phyloP scores from a whole-genome alignment of 2,888 invertebrate species.

The Drosophila diplacantha region DNA sequence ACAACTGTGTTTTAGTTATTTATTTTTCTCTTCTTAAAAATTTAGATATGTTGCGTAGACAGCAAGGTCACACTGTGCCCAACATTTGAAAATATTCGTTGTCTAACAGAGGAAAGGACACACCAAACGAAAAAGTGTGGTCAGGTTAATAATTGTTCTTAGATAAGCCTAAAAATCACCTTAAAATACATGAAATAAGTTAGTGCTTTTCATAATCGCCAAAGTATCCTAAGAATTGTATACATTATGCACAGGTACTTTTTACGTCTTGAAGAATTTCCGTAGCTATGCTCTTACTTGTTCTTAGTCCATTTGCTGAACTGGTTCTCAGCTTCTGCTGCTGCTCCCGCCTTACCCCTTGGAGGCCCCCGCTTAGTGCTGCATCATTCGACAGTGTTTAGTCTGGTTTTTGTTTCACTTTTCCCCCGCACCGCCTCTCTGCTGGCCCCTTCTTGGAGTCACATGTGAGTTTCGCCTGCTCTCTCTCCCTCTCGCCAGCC shows the following conservation, averaged over 20 bases:
- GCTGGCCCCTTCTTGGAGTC: constrained; percentile 23
- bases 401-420: constrained; percentile 73
- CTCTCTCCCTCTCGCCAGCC: constrained; percentile 2
- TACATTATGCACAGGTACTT: neutral
- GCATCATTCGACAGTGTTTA: constrained; percentile 60
- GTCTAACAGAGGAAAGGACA: neutral
- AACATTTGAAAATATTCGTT: neutral
- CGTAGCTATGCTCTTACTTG: constrained; percentile 17
- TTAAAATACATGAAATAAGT: neutral
- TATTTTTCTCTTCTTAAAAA: neutral
- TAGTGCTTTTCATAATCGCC: neutral
- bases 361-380: constrained; percentile 23
- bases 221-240: neutral
- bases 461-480: constrained; percentile 28
- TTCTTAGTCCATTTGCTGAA: constrained; percentile 65
- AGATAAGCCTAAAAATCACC: no score
- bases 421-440: constrained; percentile 44
- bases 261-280: neutral
- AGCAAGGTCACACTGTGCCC: neutral
- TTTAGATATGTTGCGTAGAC: neutral
- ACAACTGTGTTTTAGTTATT: neutral
- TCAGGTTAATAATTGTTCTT: neutral
- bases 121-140: neutral
- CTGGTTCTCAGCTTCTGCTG: constrained; percentile 65
- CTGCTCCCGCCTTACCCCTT: constrained; percentile 13